Percentiles rank a stretch among this genome's conserved stretches.
Conservation (phyloP, 2,113 vertebrate genomes). For the Marmota flaviventris region DNA sequence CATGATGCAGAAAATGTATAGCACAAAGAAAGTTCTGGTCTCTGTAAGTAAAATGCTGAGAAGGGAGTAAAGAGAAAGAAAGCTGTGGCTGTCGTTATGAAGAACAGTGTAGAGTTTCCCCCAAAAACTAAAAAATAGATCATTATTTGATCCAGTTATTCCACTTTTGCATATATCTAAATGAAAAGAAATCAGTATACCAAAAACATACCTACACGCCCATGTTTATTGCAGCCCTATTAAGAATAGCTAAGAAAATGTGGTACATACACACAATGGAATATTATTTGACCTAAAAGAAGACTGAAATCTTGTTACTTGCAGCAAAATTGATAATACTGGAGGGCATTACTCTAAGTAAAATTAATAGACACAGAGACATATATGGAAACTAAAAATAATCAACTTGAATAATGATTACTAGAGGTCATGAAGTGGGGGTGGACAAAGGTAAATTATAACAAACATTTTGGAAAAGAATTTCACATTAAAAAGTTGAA, state of each 20-base stretch:
- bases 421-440: background rate
- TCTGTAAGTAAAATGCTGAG: background rate
- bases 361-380: background rate
- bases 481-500: background rate
- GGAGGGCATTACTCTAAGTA: background rate
- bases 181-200: background rate
- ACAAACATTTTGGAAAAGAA: background rate
- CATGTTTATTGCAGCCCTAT: background rate
- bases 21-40: background rate
- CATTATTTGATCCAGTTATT: background rate
- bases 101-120: background rate
- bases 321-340: background rate
- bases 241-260: background rate
- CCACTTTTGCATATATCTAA: background rate
- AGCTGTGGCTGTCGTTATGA: background rate
- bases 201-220: background rate
- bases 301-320: background rate
- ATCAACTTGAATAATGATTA: background rate
- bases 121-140: background rate
- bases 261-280: background rate
- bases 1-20: background rate
- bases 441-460: background rate
- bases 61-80: background rate
- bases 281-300: background rate
- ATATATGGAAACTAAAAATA: background rate